Conservation (phyloP, 2,113 vertebrate species). For the Oophaga pumilio region DNA sequence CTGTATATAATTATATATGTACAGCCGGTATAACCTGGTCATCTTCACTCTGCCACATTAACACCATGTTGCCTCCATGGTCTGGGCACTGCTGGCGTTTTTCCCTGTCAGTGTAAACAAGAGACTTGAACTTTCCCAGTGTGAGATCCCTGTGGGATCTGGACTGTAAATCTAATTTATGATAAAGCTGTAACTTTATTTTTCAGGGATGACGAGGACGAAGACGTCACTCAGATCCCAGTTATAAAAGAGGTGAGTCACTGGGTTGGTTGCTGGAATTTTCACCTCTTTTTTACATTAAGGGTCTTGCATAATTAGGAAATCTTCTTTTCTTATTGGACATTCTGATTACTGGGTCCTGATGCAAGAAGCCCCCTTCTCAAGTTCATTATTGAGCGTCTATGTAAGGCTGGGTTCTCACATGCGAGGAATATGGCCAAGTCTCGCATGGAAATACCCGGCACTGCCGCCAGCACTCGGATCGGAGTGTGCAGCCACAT, state of each 20-base stretch:
- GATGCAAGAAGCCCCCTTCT: too few relatives aligned
- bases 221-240: constrained; percentile 66
- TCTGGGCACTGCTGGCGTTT: background rate
- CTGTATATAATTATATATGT: background rate
- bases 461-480: too few relatives aligned
- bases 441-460: too few relatives aligned
- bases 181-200: constrained; percentile 8
- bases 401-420: too few relatives aligned
- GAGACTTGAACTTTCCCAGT: background rate
- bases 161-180: background rate
- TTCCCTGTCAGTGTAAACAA: background rate
- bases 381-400: too few relatives aligned
- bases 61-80: background rate
- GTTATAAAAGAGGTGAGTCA: constrained; percentile 59
- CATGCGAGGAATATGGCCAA: too few relatives aligned
- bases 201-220: constrained; percentile 63
- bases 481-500: too few relatives aligned
- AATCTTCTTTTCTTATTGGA: too few relatives aligned
- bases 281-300: too few relatives aligned
- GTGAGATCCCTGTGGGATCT: background rate
- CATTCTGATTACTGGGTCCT: too few relatives aligned
- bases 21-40: background rate
- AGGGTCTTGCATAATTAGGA: too few relatives aligned
- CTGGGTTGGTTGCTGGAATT: background rate
- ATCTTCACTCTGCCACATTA: background rate